A percentile compares a stretch with the other conserved stretches of the same genome.
phyloP scores from a whole-genome alignment of 64 coral and sea anemone species.

The Platygyra sinensis region DNA sequence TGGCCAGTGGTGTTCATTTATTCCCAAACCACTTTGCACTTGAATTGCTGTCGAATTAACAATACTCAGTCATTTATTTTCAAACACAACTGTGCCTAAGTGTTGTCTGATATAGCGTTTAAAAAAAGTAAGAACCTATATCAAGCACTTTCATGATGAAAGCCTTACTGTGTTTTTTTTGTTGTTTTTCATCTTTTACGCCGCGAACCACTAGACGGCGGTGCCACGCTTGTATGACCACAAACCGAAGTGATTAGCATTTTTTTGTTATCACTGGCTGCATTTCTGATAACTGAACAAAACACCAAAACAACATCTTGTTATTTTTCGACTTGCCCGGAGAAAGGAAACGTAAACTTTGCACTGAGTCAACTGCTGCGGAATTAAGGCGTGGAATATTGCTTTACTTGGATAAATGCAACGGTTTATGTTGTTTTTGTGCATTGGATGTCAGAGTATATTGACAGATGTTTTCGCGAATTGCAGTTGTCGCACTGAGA shows the following conservation, averaged over 20 bases:
- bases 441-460: no score
- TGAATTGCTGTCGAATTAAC: background rate
- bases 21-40: background rate
- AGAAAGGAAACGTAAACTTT: no score
- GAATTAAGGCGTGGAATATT: no score
- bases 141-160: background rate
- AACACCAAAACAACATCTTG: no score
- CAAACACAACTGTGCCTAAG: background rate
- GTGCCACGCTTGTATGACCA: background rate
- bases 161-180: background rate
- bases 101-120: background rate
- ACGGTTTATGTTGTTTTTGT: no score
- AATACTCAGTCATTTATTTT: background rate
- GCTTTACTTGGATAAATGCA: no score
- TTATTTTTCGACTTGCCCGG: no score
- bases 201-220: background rate
- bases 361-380: no score
- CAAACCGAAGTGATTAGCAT: background rate
- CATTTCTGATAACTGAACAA: no score
- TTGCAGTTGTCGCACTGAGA: no score
- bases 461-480: no score
- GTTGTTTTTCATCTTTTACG: background rate
- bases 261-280: no score
- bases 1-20: background rate
- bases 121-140: background rate